Evolutionary conservation across 35 echinoderm and acorn worm species (phyloP).

Genomic region (Amphiura filiformis): DNA sequence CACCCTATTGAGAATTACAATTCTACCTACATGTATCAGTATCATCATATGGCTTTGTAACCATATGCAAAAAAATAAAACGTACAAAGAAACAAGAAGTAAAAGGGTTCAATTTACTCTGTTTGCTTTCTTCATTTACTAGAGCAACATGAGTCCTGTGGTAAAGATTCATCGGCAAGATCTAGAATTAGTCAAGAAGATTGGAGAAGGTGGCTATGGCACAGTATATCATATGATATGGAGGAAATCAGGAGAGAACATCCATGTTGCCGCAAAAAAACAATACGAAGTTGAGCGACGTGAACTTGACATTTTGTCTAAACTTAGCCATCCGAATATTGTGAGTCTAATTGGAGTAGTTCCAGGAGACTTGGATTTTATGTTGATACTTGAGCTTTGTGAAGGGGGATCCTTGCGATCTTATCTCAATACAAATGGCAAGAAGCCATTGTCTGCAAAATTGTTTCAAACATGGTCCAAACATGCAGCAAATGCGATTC

Average conservation of each 20-base stretch:
- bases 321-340: not conserved
- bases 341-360: not conserved
- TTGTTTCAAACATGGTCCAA: not conserved
- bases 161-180: not conserved
- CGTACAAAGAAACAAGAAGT: too few species aligned
- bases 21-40: too few species aligned
- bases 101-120: too few species aligned
- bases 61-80: too few species aligned
- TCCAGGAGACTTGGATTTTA: not conserved
- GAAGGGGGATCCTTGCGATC: not conserved
- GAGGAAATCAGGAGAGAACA: not conserved
- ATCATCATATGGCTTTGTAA: too few species aligned
- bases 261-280: not conserved
- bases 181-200: not conserved
- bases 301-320: not conserved
- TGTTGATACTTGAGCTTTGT: not conserved
- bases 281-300: not conserved
- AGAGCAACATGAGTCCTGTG: not conserved
- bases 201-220: not conserved
- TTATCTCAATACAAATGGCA: not conserved
- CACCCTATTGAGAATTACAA: too few species aligned
- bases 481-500: not conserved
- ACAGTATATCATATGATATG: not conserved
- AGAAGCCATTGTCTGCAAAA: not conserved
- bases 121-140: too few species aligned